Evolutionary conservation across 2,888 invertebrate species (phyloP).

Genomic region (Platynereis dumerilii): DNA sequence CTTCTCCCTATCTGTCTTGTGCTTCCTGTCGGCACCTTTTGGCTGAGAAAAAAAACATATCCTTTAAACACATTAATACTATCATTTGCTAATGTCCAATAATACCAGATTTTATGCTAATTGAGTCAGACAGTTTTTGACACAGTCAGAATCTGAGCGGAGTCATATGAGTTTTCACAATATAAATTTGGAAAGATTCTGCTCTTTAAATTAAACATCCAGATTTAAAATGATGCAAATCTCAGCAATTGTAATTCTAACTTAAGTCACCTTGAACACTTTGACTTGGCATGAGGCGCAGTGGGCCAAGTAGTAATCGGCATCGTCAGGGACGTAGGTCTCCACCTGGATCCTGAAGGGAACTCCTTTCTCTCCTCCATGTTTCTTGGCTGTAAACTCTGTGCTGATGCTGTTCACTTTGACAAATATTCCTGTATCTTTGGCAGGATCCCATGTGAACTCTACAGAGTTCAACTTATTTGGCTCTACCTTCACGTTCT

Average conservation of each 20-base stretch:
- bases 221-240: too few species aligned
- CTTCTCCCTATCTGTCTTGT: conserved; percentile 95
- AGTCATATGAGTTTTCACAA: too few species aligned
- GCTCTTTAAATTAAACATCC: too few species aligned
- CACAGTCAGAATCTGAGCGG: too few species aligned
- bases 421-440: conserved; percentile 93
- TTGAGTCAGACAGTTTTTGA: too few species aligned
- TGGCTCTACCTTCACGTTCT: conserved; percentile 78
- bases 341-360: conserved; percentile 96
- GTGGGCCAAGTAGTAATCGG: conserved; percentile 74
- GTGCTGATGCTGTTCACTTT: conserved; percentile 92
- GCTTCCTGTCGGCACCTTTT: conserved; percentile 95
- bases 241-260: too few species aligned
- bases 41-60: conserved; percentile 67
- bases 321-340: conserved; percentile 63
- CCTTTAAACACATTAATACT: too few species aligned
- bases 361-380: conserved; percentile 97
- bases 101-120: too few species aligned
- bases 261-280: conserved; percentile 70
- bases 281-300: conserved; percentile 96
- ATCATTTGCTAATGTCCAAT: too few species aligned
- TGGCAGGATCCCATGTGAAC: conserved; percentile 94
- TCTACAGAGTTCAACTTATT: conserved; percentile 80
- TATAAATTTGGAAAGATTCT: too few species aligned
- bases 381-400: conserved; percentile 96